phyloP scores from a whole-genome alignment of 2,797 vertebrate species.

The Acestrorhynchus altus region DNA sequence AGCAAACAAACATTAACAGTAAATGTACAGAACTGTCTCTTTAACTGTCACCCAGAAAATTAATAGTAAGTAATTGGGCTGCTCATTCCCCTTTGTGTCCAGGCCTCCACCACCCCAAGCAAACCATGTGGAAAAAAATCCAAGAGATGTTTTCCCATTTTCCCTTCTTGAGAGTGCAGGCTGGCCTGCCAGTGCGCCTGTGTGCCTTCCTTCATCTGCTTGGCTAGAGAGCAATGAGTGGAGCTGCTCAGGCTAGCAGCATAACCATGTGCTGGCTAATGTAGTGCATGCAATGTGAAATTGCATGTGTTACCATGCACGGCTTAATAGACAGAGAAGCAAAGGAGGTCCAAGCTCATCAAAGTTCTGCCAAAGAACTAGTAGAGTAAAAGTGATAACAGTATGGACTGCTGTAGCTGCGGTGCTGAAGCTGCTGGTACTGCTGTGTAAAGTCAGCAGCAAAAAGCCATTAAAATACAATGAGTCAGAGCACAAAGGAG shows the following conservation, averaged over 20 bases:
- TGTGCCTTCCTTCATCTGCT: constrained; percentile 35
- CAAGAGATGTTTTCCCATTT: constrained; percentile 16
- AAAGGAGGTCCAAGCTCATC: constrained; percentile 24
- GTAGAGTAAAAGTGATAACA: constrained; percentile 31
- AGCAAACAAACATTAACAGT: no score
- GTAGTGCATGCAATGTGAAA: constrained; percentile 56
- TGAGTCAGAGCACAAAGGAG: constrained; percentile 38
- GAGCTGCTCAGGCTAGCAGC: constrained; percentile 33
- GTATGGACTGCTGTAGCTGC: constrained; percentile 28
- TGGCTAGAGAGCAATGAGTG: constrained; percentile 33
- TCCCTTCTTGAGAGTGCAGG: constrained; percentile 42
- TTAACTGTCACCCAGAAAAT: no score
- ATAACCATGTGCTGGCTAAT: constrained; percentile 42
- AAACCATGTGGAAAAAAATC: neutral
- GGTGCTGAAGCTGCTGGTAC: neutral
- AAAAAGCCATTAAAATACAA: constrained; percentile 32
- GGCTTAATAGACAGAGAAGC: constrained; percentile 1
- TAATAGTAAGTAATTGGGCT: no score
- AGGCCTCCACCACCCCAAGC: neutral
- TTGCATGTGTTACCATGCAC: constrained; percentile 24
- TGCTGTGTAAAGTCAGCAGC: constrained; percentile 29
- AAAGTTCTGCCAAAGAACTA: constrained; percentile 37
- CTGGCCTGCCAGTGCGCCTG: constrained; percentile 14
- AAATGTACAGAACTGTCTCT: no score
- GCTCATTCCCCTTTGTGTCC: neutral